Evolutionary conservation across 2,113 vertebrate genomes (phyloP).

Genomic region (Scartelaos histophorus): DNA sequence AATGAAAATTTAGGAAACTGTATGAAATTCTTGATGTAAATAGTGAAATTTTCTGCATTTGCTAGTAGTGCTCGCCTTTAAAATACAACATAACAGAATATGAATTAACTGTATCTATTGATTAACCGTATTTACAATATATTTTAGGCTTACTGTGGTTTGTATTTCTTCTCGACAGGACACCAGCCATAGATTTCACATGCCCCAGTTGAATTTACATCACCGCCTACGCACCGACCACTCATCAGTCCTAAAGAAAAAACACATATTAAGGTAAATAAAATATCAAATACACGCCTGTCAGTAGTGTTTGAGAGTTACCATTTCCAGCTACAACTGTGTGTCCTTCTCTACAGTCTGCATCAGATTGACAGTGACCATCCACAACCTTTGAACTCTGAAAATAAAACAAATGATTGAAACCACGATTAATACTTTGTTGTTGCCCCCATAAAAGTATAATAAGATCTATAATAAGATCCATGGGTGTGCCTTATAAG

Average conservation of each 20-base stretch:
- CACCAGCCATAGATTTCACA: conserved; percentile 95
- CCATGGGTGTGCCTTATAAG: no score
- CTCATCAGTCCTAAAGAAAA: conserved; percentile 82
- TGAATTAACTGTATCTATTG: neutral
- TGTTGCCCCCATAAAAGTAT: no score
- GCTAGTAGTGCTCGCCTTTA: conserved; percentile 79
- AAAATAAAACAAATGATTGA: conserved; percentile 35
- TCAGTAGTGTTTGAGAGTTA: conserved; percentile 19
- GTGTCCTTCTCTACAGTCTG: conserved; percentile 81
- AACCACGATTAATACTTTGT: neutral
- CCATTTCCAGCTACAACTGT: conserved; percentile 74
- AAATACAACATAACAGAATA: conserved; percentile 23
- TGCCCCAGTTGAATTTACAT: conserved; percentile 70
- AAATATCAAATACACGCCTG: neutral
- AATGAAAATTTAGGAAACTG: conserved; percentile 87
- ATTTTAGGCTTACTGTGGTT: conserved; percentile 57
- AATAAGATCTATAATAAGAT: no score
- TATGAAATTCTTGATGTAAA: conserved; percentile 94
- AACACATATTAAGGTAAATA: neutral
- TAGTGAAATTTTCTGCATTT: conserved; percentile 87
- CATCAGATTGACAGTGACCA: conserved; percentile 73
- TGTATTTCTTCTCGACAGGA: conserved; percentile 77
- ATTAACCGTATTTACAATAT: neutral
- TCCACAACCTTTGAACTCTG: conserved; percentile 78
- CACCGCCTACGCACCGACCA: conserved; percentile 78